Base-by-base conservation (phyloP, 2,888 invertebrate genomes). In the Eristalinus sepulchralis region DNA sequence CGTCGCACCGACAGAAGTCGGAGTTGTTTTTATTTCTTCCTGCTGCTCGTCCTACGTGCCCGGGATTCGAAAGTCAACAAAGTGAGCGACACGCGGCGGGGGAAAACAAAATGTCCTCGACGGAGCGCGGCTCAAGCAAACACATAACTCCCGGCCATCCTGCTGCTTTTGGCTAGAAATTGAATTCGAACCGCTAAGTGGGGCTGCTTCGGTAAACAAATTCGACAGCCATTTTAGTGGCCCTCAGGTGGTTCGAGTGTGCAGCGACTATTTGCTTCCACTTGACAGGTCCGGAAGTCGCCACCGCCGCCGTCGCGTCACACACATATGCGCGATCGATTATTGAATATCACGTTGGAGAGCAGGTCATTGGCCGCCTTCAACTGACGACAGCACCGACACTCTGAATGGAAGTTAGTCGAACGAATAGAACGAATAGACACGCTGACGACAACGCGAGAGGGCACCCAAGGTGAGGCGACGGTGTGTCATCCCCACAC, bases 241-340 rank as follows among this genome's bases (percentile, higher is more conserved):
- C 22, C 34, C 57, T 34, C 13, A 22, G 24, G 17, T 17, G 3
- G 20, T 31, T 20, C 2, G 8, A 5, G 47, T 24, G 53, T 67
- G n/a, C 13, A 8, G 24, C 27, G 0, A 31, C 63, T 59, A 70
- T 63, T 70, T 27, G 55, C 62, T 55, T 55, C 55, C 33, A 60
- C 72, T 60, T 72, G 27, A n/a, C 67, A 72, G 27, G 36, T 72
- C 66, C 72, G 79, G 72, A 72, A 80, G 60, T 47, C 33, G 72
- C 53, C 27, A 59, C 39, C 55, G 17, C 20, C 64, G 47, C 24
- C 39, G 60, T 17, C 20, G 53, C 31, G 60, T 24, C 20, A 62
- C 55, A 57, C 66, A 31, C 36, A 36, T 39, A 24, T n/a, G 1
- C 17, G 36, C 80, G 27, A 80, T 73, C 73, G 73, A 80, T 63